Evolutionary conservation across 2,888 invertebrate genomes (phyloP).

Genomic region (Trypoxylon attenuatum): DNA sequence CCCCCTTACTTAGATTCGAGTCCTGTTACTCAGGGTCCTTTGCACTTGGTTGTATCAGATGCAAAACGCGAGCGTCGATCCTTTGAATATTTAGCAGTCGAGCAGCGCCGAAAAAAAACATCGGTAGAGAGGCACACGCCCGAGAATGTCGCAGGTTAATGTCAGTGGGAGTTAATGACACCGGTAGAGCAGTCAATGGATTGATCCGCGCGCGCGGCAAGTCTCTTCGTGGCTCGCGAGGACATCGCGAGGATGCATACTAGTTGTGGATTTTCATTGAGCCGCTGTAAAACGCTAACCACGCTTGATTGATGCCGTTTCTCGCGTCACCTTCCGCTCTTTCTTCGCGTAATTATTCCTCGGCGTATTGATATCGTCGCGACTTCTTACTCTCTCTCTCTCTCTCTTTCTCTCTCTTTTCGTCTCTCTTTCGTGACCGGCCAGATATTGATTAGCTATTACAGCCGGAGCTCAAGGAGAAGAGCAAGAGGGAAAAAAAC

Average conservation of each 20-base stretch:
- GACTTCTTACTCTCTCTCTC: background rate
- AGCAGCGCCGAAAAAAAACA: no score
- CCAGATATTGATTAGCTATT: conserved; percentile 37
- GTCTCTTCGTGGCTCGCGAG: background rate
- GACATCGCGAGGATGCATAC: background rate
- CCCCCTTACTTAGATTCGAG: no score
- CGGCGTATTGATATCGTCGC: background rate
- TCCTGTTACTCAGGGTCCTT: no score
- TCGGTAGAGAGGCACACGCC: no score
- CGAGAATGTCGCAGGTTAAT: no score
- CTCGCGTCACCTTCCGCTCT: background rate
- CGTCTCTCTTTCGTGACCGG: background rate
- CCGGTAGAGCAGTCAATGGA: background rate
- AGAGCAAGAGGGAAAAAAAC: conserved; percentile 11
- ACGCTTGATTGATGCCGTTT: conserved; percentile 25
- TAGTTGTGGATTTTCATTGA: conserved; percentile 45
- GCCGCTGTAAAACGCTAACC: conserved; percentile 28
- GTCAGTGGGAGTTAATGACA: background rate
- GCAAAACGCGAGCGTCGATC: no score
- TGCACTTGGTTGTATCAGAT: no score
- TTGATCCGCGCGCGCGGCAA: background rate
- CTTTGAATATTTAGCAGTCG: no score
- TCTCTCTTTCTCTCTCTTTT: background rate
- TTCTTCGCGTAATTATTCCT: conserved; percentile 10
- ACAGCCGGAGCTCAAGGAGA: conserved; percentile 4